A percentile compares a stretch with the other conserved stretches of the same genome.
phyloP scores from a whole-genome alignment of 1,140 invertebrate genomes.

The Lepidurus packardi region DNA sequence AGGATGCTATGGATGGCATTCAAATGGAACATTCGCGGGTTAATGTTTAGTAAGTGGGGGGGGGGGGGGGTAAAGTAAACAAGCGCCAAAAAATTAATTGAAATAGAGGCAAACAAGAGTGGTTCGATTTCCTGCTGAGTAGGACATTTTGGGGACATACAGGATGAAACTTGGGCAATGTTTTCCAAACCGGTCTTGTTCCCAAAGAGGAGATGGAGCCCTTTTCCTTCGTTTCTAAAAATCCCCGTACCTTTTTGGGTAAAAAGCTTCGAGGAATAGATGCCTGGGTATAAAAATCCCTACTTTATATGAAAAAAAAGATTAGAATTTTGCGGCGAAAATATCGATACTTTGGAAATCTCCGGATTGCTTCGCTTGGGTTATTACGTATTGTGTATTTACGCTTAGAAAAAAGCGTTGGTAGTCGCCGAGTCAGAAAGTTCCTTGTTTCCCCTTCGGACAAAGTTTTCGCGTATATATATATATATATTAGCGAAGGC shows the following conservation, averaged over 20 bases:
- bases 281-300: too few relatives aligned
- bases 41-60: too few relatives aligned
- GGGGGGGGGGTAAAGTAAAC: too few relatives aligned
- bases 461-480: too few relatives aligned
- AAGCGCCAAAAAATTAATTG: too few relatives aligned
- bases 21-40: too few relatives aligned
- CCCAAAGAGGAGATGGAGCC: background rate
- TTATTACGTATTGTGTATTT: background rate
- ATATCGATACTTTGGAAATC: background rate
- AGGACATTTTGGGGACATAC: background rate
- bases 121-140: background rate
- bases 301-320: background rate
- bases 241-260: too few relatives aligned
- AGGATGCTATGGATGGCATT: too few relatives aligned
- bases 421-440: background rate
- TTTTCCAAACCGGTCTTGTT: constrained; percentile 14
- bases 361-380: background rate
- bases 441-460: background rate
- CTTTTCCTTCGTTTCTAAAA: background rate
- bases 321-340: background rate
- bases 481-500: too few relatives aligned
- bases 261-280: too few relatives aligned
- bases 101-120: too few relatives aligned
- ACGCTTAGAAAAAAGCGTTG: background rate
- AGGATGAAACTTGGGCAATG: background rate